A percentile compares a stretch with the other conserved stretches of the same genome.
phyloP scores from a whole-genome alignment of 2,113 vertebrate species.

The Onychostoma macrolepis region DNA sequence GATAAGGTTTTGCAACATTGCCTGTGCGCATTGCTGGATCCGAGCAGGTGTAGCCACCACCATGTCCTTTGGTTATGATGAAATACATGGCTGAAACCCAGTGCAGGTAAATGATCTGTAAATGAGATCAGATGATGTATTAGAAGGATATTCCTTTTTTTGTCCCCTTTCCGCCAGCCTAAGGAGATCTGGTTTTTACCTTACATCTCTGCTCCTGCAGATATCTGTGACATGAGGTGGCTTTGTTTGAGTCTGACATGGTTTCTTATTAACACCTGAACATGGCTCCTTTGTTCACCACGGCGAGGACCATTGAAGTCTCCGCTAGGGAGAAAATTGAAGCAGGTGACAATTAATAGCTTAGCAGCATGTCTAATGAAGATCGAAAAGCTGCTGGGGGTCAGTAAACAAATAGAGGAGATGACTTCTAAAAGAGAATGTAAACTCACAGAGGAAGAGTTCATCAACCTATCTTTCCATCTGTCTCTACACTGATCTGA shows the following conservation, averaged over 20 bases:
- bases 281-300: conserved; percentile 73
- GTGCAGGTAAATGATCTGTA: conserved; percentile 46
- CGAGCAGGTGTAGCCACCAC: conserved; percentile 42
- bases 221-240: conserved; percentile 64
- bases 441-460: conserved; percentile 71
- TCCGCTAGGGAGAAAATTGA: conserved; percentile 74
- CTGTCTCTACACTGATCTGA: conserved; percentile 51
- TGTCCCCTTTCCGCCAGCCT: background rate
- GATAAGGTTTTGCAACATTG: conserved; percentile 65
- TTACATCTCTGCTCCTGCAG: conserved; percentile 41
- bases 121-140: conserved; percentile 40
- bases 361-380: conserved; percentile 78
- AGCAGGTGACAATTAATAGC: conserved; percentile 80
- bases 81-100: conserved; percentile 36
- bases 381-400: conserved; percentile 69
- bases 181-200: background rate
- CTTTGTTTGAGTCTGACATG: conserved; percentile 68
- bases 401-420: conserved; percentile 72
- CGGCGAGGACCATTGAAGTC: conserved; percentile 70
- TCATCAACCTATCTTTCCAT: conserved; percentile 69
- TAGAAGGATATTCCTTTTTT: conserved; percentile 12
- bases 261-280: conserved; percentile 55
- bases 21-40: conserved; percentile 20
- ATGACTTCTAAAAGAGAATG: conserved; percentile 24
- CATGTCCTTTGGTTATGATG: conserved; percentile 43